Conservation (phyloP, 2,113 vertebrate species). For the Scopus umbretta region DNA sequence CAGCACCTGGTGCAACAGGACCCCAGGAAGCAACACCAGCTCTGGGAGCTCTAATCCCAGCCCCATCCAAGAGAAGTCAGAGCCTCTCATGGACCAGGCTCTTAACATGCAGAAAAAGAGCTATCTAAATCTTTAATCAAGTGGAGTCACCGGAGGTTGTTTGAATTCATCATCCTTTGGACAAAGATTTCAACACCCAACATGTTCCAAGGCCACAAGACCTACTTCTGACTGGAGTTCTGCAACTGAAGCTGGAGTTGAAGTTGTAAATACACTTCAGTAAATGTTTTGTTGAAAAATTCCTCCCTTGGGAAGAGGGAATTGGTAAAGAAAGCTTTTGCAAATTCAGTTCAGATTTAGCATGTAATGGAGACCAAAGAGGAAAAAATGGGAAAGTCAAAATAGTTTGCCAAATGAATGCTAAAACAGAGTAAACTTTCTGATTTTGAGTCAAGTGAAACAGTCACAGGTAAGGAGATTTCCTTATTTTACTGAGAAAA, state of each 20-base stretch:
- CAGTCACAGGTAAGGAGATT: background rate
- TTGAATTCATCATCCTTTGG: background rate
- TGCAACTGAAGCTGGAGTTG: background rate
- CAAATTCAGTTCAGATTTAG: background rate
- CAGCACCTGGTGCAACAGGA: background rate
- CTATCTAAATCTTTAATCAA: background rate
- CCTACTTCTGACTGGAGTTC: background rate
- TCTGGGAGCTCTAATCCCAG: background rate
- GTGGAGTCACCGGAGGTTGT: background rate
- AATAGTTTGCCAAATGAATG: background rate
- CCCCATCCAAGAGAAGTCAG: accelerated
- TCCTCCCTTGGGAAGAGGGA: background rate
- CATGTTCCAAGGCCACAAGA: background rate
- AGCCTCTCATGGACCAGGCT: background rate
- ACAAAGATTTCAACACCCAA: background rate
- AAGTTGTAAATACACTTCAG: background rate
- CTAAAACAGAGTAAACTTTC: background rate
- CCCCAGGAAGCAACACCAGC: background rate
- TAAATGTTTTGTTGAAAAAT: background rate
- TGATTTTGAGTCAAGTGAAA: background rate
- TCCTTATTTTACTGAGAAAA: background rate
- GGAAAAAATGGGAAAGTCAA: background rate
- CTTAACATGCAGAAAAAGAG: background rate
- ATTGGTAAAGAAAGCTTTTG: background rate
- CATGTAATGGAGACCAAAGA: background rate